A percentile compares a stretch with the other conserved stretches of the same genome.
Evolutionary conservation across 2,888 invertebrate species (phyloP).

Genomic region (Hemithea aestivaria): DNA sequence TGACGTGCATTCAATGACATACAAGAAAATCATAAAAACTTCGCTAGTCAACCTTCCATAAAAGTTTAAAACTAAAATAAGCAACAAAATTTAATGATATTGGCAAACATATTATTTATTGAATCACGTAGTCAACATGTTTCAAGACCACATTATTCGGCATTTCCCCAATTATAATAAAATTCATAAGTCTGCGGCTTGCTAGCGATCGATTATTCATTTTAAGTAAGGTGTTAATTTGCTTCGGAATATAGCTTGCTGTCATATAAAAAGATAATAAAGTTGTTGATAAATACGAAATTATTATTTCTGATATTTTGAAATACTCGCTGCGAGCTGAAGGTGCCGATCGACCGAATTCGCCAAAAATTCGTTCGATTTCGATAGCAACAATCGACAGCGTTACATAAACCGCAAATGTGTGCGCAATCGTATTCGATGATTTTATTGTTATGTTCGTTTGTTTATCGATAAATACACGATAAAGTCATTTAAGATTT

Average conservation of each 20-base stretch:
- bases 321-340: constrained; percentile 41
- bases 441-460: constrained; percentile 47
- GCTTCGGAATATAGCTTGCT: constrained; percentile 25
- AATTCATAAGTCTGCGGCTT: constrained; percentile 24
- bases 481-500: constrained; percentile 51
- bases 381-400: constrained; percentile 46
- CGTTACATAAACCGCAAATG: constrained; percentile 50
- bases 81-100: too few species aligned
- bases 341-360: constrained; percentile 47
- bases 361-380: constrained; percentile 43
- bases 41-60: too few species aligned
- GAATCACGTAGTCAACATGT: too few species aligned
- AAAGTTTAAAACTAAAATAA: too few species aligned
- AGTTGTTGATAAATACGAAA: constrained; percentile 34
- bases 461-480: constrained; percentile 50
- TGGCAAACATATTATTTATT: too few species aligned
- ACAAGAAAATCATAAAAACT: constrained; percentile 25
- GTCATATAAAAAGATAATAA: constrained; percentile 35
- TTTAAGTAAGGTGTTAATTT: constrained; percentile 34
- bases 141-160: too few species aligned
- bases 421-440: constrained; percentile 37
- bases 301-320: constrained; percentile 44
- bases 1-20: constrained; percentile 37
- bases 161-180: too few species aligned
- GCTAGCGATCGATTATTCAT: constrained; percentile 33